Percentiles rank a stretch among this genome's conserved stretches.
These are phyloP conservation scores for Pterocles orientalis DNA, from an alignment of 2,113 vertebrate species.

Conservation along the genomic window DNA sequence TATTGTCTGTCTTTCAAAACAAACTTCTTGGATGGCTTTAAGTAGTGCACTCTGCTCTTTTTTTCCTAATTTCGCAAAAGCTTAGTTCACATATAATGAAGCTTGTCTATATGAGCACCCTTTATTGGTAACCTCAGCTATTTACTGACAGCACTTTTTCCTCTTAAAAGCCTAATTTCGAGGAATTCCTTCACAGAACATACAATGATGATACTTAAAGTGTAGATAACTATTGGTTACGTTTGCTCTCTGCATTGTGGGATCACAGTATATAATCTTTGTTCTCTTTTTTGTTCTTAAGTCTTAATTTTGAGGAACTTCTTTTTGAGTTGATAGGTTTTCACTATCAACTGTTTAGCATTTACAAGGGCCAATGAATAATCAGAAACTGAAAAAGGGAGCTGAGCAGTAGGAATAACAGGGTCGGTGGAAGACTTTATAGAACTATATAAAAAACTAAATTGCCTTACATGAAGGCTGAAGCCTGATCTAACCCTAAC, in stretches of 20 bases:
- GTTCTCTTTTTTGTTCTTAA: not conserved
- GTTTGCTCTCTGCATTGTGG: not conserved
- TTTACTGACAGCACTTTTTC: not conserved
- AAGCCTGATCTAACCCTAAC: fast-evolving
- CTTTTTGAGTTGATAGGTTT: not conserved
- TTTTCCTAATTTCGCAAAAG: not conserved
- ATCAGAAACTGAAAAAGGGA: not conserved
- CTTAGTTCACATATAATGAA: not conserved
- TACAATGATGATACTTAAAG: not conserved
- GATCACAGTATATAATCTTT: not conserved
- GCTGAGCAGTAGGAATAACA: not conserved
- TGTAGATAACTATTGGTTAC: not conserved
- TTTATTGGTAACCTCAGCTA: not conserved
- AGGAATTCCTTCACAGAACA: not conserved
- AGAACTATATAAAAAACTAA: not conserved
- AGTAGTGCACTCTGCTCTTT: not conserved
- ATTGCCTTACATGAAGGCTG: not conserved
- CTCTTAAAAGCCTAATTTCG: not conserved
- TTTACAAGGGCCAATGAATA: not conserved
- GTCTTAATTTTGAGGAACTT: not conserved
- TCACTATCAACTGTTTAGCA: not conserved
- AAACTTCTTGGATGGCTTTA: not conserved
- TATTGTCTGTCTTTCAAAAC: not conserved
- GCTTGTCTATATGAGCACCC: not conserved
- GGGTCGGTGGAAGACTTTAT: not conserved